Conservation (phyloP, 2,797 vertebrate species). For the Argya squamiceps region DNA sequence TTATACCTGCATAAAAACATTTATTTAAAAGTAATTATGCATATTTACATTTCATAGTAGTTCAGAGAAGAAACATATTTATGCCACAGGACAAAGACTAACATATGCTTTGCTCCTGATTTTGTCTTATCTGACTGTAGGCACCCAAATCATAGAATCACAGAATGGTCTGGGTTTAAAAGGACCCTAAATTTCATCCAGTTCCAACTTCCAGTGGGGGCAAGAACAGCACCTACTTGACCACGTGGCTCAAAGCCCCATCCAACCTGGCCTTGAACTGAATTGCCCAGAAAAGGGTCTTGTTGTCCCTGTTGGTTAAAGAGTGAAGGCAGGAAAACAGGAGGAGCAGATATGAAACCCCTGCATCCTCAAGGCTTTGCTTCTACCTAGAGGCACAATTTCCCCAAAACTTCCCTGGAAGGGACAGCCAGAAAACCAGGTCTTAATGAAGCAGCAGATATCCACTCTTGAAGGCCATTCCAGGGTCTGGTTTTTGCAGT, state of each 20-base stretch:
- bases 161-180: background rate
- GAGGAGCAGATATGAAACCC: background rate
- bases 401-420: background rate
- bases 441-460: background rate
- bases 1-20: background rate
- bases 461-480: fast-evolving
- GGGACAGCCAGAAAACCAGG: background rate
- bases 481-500: background rate
- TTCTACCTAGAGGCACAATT: background rate
- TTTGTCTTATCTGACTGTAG: background rate
- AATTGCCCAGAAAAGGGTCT: background rate
- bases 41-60: background rate
- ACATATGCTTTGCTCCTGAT: background rate
- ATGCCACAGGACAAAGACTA: background rate
- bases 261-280: background rate
- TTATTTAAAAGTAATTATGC: background rate
- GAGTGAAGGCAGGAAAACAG: background rate
- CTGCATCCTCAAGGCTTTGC: background rate
- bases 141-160: background rate
- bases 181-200: background rate
- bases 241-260: background rate
- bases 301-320: background rate
- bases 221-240: background rate
- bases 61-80: background rate
- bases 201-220: fast-evolving